Evolutionary conservation across 2,888 invertebrate species (phyloP).

Genomic region (Xanthostigma xanthostigma): DNA sequence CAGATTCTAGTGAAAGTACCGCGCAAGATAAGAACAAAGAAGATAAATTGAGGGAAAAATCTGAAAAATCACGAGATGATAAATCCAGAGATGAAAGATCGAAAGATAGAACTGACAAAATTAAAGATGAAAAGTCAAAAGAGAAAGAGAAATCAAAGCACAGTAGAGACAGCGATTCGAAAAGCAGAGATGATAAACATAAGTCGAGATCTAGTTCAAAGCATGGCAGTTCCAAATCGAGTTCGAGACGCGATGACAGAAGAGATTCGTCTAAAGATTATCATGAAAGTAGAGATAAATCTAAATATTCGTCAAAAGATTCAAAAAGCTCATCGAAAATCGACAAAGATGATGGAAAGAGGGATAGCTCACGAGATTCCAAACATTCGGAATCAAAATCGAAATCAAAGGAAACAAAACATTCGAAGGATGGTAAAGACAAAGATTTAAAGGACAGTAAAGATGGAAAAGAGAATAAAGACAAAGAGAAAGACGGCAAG

Average conservation of each 20-base stretch:
- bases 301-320: slow-evolving; percentile 14
- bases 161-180: slow-evolving; percentile 22
- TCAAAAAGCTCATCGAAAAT: slow-evolving; percentile 15
- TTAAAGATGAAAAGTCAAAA: slow-evolving; percentile 18
- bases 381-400: slow-evolving; percentile 13
- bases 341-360: slow-evolving; percentile 19
- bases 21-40: slow-evolving; percentile 2
- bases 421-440: slow-evolving; percentile 9
- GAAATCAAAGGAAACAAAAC: slow-evolving; percentile 20
- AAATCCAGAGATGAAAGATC: slow-evolving; percentile 21
- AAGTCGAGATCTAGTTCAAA: slow-evolving; percentile 19
- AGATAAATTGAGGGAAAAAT: background rate
- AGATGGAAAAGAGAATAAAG: slow-evolving; percentile 7
- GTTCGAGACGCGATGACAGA: slow-evolving; percentile 19
- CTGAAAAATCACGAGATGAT: slow-evolving; percentile 6
- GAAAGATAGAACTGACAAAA: slow-evolving; percentile 21
- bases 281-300: slow-evolving; percentile 18
- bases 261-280: slow-evolving; percentile 21
- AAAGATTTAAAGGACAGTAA: slow-evolving; percentile 17
- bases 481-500: slow-evolving; percentile 5
- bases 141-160: slow-evolving; percentile 27
- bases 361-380: slow-evolving; percentile 13
- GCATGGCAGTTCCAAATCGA: slow-evolving; percentile 15
- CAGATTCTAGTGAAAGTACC: background rate
- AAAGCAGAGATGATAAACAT: slow-evolving; percentile 18